phyloP scores from a whole-genome alignment of 1,140 invertebrate species.

The Pseudomyrmex cubaensis region DNA sequence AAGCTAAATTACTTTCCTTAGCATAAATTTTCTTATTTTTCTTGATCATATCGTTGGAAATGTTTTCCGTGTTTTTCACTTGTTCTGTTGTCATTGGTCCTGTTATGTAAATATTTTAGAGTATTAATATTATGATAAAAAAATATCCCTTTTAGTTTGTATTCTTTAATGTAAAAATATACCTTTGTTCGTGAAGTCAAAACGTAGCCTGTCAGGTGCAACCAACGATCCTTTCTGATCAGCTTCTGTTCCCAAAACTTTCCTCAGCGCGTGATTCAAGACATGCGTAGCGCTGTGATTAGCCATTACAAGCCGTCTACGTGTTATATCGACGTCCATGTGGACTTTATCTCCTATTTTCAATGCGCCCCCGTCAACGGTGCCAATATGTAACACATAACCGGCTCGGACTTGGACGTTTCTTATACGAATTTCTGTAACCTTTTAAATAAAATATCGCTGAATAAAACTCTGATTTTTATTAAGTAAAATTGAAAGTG shows the following conservation, averaged over 20 bases:
- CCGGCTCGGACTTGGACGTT: slow-evolving; percentile 98
- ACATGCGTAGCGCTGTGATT: slow-evolving; percentile 99
- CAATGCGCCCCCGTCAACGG: slow-evolving; percentile 92
- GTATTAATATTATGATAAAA: neutral
- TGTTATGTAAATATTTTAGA: slow-evolving; percentile 51
- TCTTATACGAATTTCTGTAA: slow-evolving; percentile 96
- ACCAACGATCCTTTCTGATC: slow-evolving; percentile 99
- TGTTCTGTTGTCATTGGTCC: slow-evolving; percentile 94
- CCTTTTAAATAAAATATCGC: slow-evolving; percentile 81
- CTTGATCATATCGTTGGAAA: slow-evolving; percentile 91
- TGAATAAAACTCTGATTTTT: slow-evolving; percentile 5
- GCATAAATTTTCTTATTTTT: slow-evolving; percentile 95
- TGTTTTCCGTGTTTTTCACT: slow-evolving; percentile 94
- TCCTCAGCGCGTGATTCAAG: slow-evolving; percentile 96
- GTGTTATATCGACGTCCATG: slow-evolving; percentile 93
- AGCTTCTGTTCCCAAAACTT: slow-evolving; percentile 94
- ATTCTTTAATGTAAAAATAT: slow-evolving; percentile 14
- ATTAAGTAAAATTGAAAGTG: slow-evolving; percentile 8
- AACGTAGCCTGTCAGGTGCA: slow-evolving; percentile 97
- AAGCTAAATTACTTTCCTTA: slow-evolving; percentile 92
- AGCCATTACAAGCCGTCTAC: slow-evolving; percentile 96
- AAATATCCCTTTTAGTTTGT: too few species aligned
- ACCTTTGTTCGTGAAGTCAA: slow-evolving; percentile 98
- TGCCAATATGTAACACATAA: slow-evolving; percentile 97
- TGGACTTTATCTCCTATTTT: slow-evolving; percentile 94